Base-by-base conservation (phyloP, 2,888 invertebrate species). In the Macrophya alboannulata region DNA sequence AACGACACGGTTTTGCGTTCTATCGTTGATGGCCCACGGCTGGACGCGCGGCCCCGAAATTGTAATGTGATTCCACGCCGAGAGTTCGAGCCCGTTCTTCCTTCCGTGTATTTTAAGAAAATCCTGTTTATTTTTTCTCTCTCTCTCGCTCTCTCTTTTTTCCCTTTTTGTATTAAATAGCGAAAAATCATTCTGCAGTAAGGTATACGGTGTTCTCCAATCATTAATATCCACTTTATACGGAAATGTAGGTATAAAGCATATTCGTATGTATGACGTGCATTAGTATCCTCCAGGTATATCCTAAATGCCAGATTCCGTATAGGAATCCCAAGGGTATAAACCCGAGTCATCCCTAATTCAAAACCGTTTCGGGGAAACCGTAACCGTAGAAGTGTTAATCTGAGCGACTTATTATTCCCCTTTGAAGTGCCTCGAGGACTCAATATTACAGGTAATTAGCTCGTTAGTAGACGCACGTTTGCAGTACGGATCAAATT, bases 21-120 rank as follows among this genome's bases (percentile, higher is more conserved):
- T 81, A 81, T 81, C 81, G 81, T 62, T 81, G 81, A 81, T 81
- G 81, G 81, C 81, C 81, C 43, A 81, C 81, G 81, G 81, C 81
- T 81, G 81, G 81, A 62, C 81, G 81, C 81, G 81, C 81, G 81
- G 81, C 40, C 31, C n/a, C 81, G 81, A 81, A 81, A 81, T 81
- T 81, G 81, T 81, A 81, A 81, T 43, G 81, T 62, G 81, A 81
- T 81, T 81, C 59, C 37, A 62, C n/a, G 81, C 43, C 81, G 81
- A 59, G 81, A 81, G 62, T 81, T 81, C 43, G 12, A 21, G 51
- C 21, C 37, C 1, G 77, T 10, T 43, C 45, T 45, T 45, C 74
- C 45, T 25, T 74, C 12, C 74, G 45, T 74, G 48, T 74, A 74
- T 74, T 74, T 74, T 21, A 15, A 74, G 25, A 25, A 45, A 74